Evolutionary conservation across 1,140 invertebrate genomes (phyloP), one percentile per base, ranked within the genome.

Genomic region (Acromyrmex echinatior): DNA sequence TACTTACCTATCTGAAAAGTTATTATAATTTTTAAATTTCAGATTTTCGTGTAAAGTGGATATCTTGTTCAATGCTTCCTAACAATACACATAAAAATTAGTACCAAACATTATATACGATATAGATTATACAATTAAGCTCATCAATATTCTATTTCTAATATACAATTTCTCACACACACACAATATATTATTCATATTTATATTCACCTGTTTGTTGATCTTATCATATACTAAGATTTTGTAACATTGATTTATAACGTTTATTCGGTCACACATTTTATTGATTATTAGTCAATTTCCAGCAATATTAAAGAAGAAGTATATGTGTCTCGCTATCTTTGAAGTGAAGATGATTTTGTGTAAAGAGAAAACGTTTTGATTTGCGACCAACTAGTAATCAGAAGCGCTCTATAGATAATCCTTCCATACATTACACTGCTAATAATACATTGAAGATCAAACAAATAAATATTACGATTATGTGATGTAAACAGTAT

Each of bases 81-180:
- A 62, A 77, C 39, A 62, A 77, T 35, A 35, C 25, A 77, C n/a
- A 45, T 12, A 25, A 60, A 77, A 62, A 39, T 18, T 62, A 62
- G 21, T 62, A 62, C 21, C 3, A 28, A 25, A 7, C 5, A 51
- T 51, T 51, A 25, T 25, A 51, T 16, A 10, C 12, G 10, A 25
- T 25, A 49, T 16, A 45, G 5, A 12, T 3, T n/a, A 68, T 39
- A 56, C 39, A 21, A 68, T 35, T 35, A 35, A 35, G 5, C 31
- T 35, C 31, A 35, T 35, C 16, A 28, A 28, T 51, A 51, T 28
- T 51, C 51, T 18, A 51, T 18, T 51, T 71, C 14, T 31, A 31
- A 31, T 31, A 31, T 31, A 51, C 25, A 71, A 71, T 51, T 71
- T 25, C 16, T 51, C 5, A 35, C 7, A 35, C 25, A 25, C 31